Evolutionary conservation across 2,797 vertebrate genomes (phyloP).

Genomic region (Pteropus rufus): DNA sequence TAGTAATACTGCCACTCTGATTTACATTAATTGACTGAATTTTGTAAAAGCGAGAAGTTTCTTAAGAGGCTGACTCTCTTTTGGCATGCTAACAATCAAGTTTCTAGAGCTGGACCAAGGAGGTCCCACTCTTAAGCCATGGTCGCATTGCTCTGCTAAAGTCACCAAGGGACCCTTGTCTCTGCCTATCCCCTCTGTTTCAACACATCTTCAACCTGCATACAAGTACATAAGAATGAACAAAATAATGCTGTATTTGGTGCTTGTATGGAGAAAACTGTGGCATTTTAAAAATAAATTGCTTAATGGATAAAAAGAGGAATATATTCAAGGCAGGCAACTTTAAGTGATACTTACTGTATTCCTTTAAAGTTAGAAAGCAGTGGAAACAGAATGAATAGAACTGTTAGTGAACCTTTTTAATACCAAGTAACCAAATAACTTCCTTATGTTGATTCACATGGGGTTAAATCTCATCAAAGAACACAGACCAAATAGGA

Average conservation of each 20-base stretch:
- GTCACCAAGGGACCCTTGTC: background rate
- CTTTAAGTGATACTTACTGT: conserved; percentile 81
- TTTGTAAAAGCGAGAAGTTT: background rate
- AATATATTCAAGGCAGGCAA: conserved; percentile 55
- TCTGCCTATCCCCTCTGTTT: background rate
- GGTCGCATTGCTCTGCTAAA: background rate
- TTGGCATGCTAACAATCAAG: background rate
- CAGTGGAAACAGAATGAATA: conserved; percentile 80
- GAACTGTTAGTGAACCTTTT: conserved; percentile 75
- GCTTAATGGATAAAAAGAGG: conserved; percentile 11
- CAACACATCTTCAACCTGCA: background rate
- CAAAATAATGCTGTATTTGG: background rate
- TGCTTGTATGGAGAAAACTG: background rate
- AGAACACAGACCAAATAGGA: background rate
- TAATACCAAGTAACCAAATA: background rate
- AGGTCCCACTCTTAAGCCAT: background rate
- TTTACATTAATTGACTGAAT: background rate
- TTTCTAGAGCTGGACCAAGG: background rate
- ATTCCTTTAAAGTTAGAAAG: conserved; percentile 82
- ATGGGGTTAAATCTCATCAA: background rate
- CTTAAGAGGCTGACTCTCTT: background rate
- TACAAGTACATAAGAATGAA: background rate
- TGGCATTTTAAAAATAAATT: background rate
- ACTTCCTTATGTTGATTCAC: background rate
- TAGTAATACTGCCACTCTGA: background rate